phyloP scores from a whole-genome alignment of 2,888 invertebrate species.

The Caenorhabditis sp. region DNA sequence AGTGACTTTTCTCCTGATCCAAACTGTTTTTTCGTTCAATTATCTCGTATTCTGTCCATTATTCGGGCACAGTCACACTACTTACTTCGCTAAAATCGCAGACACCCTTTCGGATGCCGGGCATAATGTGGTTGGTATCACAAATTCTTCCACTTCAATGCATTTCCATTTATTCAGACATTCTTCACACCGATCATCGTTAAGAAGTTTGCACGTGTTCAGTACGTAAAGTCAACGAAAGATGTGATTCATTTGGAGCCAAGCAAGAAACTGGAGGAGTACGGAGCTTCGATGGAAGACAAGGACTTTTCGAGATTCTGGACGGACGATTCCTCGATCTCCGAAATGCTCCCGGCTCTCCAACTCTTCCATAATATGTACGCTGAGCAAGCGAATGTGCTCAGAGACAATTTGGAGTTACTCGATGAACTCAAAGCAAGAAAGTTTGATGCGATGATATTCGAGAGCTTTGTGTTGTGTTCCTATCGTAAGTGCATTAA shows the following conservation, averaged over 20 bases:
- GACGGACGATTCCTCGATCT: constrained; percentile 10
- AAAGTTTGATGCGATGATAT: constrained; percentile 36
- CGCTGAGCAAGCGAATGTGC: constrained; percentile 12
- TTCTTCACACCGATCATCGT: constrained; percentile 38
- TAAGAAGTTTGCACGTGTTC: constrained; percentile 5
- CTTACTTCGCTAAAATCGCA: constrained; percentile 53
- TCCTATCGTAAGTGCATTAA: constrained; percentile 11
- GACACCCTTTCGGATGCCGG: constrained; percentile 59
- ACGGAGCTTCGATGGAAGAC: constrained; percentile 17
- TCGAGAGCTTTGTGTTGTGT: constrained; percentile 21
- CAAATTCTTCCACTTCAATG: too few species aligned
- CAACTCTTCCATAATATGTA: constrained; percentile 17
- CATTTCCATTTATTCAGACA: constrained; percentile 10
- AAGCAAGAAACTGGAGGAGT: constrained; percentile 4
- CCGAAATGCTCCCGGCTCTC: constrained; percentile 11
- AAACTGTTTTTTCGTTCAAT: neutral
- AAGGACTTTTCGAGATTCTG: constrained; percentile 11
- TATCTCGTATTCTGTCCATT: constrained; percentile 51
- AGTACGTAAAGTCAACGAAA: constrained; percentile 20
- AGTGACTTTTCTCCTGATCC: neutral
- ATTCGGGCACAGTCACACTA: constrained; percentile 56
- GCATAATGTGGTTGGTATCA: constrained; percentile 62
- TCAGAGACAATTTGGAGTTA: constrained; percentile 6
- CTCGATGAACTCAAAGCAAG: constrained; percentile 23
- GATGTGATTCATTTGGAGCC: constrained; percentile 31